These are phyloP conservation scores for Tortricodes alternella DNA, from an alignment of 2,888 invertebrate genomes.

Conservation along the genomic window DNA sequence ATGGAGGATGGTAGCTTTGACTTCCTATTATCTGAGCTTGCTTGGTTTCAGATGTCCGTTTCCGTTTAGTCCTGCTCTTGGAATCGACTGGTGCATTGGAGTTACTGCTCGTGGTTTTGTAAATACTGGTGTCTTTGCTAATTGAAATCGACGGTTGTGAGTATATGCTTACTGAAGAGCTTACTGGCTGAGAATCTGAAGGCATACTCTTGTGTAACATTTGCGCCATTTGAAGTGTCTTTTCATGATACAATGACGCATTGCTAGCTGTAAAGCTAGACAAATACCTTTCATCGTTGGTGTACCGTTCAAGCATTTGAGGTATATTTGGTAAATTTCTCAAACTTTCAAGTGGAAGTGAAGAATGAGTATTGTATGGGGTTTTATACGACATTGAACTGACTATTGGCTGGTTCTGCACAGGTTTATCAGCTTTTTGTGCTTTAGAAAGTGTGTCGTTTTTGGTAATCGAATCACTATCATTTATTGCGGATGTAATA, in stretches of 20 bases:
- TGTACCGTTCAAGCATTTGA: constrained; percentile 84
- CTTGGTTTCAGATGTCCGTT: constrained; percentile 61
- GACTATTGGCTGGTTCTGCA: constrained; percentile 66
- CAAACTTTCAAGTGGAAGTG: constrained; percentile 77
- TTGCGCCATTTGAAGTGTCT: constrained; percentile 83
- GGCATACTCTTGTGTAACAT: constrained; percentile 80
- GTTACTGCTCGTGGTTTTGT: constrained; percentile 55
- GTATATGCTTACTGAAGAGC: constrained; percentile 60
- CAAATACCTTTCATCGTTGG: constrained; percentile 81
- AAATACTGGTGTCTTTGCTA: constrained; percentile 63
- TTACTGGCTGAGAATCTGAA: constrained; percentile 62
- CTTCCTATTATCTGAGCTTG: constrained; percentile 60
- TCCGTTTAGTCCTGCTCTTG: constrained; percentile 64
- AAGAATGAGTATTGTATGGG: constrained; percentile 62
- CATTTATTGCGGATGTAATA: constrained; percentile 47
- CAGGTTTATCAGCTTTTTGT: constrained; percentile 66
- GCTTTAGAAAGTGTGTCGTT: constrained; percentile 56
- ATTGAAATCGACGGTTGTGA: constrained; percentile 61
- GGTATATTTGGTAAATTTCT: constrained; percentile 82
- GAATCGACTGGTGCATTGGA: constrained; percentile 52
- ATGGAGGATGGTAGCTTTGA: constrained; percentile 83
- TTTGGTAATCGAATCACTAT: constrained; percentile 55
- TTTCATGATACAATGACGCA: constrained; percentile 81
- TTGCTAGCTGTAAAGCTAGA: constrained; percentile 70
- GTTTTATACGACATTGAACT: constrained; percentile 69